Evolutionary conservation across 2,888 invertebrate genomes (phyloP), one percentile per base, ranked within the genome.

Genomic region (Bursaphelenchus okinawaensis): DNA sequence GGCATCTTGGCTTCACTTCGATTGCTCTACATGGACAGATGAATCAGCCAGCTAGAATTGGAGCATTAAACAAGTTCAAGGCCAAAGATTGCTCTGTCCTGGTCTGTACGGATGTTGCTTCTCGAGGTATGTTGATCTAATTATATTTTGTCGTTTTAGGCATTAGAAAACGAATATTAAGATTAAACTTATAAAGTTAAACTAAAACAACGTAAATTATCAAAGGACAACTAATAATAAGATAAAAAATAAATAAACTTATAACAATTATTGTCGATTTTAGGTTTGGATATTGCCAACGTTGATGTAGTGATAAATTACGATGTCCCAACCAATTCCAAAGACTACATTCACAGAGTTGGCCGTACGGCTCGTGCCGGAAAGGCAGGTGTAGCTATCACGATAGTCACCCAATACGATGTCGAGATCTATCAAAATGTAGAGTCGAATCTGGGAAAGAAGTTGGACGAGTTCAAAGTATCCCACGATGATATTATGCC

Each of bases 11-110:
- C 7, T 87, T 96, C 72, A 70, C 70, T 31, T 96, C 95, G 0
- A 91, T 98, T 56, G 95, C 98, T 0, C 86, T 98, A n/a, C 93
- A 99, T 84, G 98, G 98, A 0, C 94, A 98, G 86, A 94, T 99
- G 93, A 90, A 91, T 16, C 98, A 86, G 84, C 92, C 93, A 83
- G 95, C 95, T 83, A 87, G 98, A 29, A 86, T 98, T 55, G 95
- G 93, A 0, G 90, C 96, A 0, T 85, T 98, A 20, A 93, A 93
- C 76, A 98, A 98, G 86, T 99, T 98, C 84, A 93, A 92, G 85
- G 90, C 90, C 26, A 93, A 93, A 84, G 89, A 88, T 78, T 86
- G 95, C n/a, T 91, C 93, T 0, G 91, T 98, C 77, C 87, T 99
- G 4, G 92, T 98, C 65, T 96, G 96, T 16, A 98, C 98, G 0